Percentiles rank a stretch among this genome's conserved stretches.
phyloP scores from a whole-genome alignment of 2,888 invertebrate species.

The Tiphia femorata region DNA sequence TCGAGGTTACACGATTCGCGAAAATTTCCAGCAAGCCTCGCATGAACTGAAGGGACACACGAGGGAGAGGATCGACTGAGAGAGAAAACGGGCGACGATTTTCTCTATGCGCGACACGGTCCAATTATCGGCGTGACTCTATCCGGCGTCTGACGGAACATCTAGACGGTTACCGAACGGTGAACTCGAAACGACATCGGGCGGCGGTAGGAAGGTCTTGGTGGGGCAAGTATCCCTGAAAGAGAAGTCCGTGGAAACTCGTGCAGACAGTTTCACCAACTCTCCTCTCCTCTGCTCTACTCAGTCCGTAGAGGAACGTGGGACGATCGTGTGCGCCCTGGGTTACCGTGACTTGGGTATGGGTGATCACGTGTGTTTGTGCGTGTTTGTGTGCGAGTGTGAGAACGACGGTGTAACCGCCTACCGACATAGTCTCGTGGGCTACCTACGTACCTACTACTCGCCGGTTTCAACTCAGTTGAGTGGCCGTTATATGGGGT shows the following conservation, averaged over 20 bases:
- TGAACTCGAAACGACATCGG: slow-evolving; percentile 25
- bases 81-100: no score
- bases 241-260: slow-evolving; percentile 44
- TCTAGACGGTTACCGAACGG: slow-evolving; percentile 13
- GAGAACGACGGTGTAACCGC: slow-evolving; percentile 24
- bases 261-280: slow-evolving; percentile 39
- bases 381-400: slow-evolving; percentile 1
- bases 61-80: no score
- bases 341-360: no score
- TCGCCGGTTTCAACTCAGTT: slow-evolving; percentile 51
- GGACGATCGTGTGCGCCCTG: no score
- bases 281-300: slow-evolving; percentile 11
- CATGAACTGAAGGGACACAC: no score
- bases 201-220: slow-evolving; percentile 23
- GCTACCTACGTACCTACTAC: background rate
- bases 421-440: slow-evolving; percentile 23
- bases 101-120: no score
- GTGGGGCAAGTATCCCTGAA: slow-evolving; percentile 8
- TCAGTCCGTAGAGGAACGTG: no score
- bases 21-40: no score
- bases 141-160: slow-evolving; percentile 29
- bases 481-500: slow-evolving; percentile 65
- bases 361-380: slow-evolving; percentile 9
- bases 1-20: no score
- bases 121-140: no score